Base-by-base conservation (phyloP, 2,888 invertebrate genomes). In the Tetragnatha montana region DNA sequence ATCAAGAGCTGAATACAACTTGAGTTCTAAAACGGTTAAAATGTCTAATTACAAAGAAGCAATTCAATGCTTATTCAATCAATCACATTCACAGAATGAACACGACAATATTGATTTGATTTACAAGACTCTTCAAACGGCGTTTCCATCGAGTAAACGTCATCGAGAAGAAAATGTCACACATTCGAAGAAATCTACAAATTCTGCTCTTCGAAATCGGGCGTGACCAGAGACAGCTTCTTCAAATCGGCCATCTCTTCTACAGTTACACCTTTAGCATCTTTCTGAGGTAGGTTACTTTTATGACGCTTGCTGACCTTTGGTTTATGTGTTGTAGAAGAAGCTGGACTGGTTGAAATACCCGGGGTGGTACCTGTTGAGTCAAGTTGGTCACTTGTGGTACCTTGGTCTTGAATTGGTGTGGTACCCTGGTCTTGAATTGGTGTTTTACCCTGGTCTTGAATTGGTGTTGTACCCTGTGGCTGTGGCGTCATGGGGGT, bases 91-190 rank as follows among this genome's bases (percentile, higher is more conserved):
- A 60, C 60, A 60, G 17, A 60, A 60, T 60, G 12, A 17, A 60
- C 60, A 60, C 12, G 14, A 60, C 14, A 60, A 60, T 60, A 12
- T 78, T 78, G 51, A 78, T 78, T 78, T 19, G 60, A 60, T 12
- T 49, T 69, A 69, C 80, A 80, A 35, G 6, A 35, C 47, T 69
- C 80, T 47, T 80, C 80, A 80, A 47, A 69, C 69, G 80, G n/a
- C 68, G 80, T 80, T 80, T 80, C 60, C 35, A 35, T 17, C 10
- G 68, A 8, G 60, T 47, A 80, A 80, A 80, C 80, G 47, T 8
- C 69, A 80, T 69, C n/a, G 80, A 80, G 80, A 8, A 49, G 2
- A 60, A 17, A 60, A 60, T 17, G 60, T 60, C 60, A 12, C 10
- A 1, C 21, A 21, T 22, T 14, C 22, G 8, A 8, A 74, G 22